Percentiles rank a stretch among this genome's conserved stretches.
Evolutionary conservation across 2,888 invertebrate species (phyloP).

Genomic region (Seira sanloemensis): DNA sequence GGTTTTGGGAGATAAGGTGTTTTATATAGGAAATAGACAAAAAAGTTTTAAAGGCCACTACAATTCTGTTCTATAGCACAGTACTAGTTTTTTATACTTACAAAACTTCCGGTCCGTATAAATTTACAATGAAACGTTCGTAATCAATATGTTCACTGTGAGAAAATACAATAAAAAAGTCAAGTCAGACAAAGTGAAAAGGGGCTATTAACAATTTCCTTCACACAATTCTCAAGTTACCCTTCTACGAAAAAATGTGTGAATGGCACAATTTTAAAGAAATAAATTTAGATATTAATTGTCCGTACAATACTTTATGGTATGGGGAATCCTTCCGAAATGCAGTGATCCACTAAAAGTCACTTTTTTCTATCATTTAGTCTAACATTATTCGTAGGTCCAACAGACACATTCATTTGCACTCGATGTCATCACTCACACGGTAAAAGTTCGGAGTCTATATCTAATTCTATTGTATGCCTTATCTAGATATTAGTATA

Average conservation of each 20-base stretch:
- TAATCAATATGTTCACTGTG: slow-evolving; percentile 72
- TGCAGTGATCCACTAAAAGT: slow-evolving; percentile 18
- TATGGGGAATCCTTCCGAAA: slow-evolving; percentile 51
- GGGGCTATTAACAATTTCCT: not conserved
- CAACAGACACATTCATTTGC: slow-evolving; percentile 25
- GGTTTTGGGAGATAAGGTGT: not conserved
- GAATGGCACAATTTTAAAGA: too few species aligned
- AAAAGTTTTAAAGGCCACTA: not conserved
- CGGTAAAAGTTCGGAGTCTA: not conserved
- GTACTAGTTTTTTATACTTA: slow-evolving; percentile 61
- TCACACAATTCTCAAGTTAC: not conserved
- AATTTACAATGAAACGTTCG: slow-evolving; percentile 75
- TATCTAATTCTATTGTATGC: not conserved
- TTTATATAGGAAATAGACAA: not conserved
- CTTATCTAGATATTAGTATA: slow-evolving; percentile 8
- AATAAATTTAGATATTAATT: too few species aligned
- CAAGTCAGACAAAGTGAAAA: slow-evolving; percentile 38
- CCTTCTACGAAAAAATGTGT: not conserved
- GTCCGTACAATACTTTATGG: not conserved
- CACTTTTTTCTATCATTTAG: too few species aligned
- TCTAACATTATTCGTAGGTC: not conserved
- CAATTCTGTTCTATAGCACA: not conserved
- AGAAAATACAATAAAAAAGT: slow-evolving; percentile 55
- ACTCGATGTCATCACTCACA: slow-evolving; percentile 50
- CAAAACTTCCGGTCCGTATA: slow-evolving; percentile 75